phyloP scores from a whole-genome alignment of 2,888 invertebrate genomes.

The Drosophila peninsularis region DNA sequence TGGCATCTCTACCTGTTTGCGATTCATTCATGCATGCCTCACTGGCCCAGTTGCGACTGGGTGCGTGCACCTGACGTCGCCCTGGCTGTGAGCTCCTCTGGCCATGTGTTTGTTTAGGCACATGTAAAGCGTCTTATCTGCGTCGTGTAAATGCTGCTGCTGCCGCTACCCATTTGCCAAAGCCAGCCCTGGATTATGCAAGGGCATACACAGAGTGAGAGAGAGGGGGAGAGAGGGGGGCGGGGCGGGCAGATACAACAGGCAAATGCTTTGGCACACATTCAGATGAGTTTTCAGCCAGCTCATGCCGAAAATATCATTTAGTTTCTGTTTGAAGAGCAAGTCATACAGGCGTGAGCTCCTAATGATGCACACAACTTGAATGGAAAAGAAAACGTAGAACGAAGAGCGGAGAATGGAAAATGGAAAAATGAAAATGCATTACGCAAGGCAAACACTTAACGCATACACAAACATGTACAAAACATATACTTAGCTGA shows the following conservation, averaged over 20 bases:
- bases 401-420: not conserved
- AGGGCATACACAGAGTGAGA: slow-evolving; percentile 4
- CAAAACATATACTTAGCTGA: slow-evolving; percentile 4
- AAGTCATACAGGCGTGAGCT: slow-evolving; percentile 51
- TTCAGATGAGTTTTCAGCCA: slow-evolving; percentile 30
- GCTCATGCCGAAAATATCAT: slow-evolving; percentile 62
- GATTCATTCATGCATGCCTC: slow-evolving; percentile 73
- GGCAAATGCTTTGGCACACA: slow-evolving; percentile 34
- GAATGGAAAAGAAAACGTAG: slow-evolving; percentile 9
- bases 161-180: slow-evolving; percentile 13
- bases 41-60: slow-evolving; percentile 56
- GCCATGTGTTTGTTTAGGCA: slow-evolving; percentile 72
- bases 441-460: slow-evolving; percentile 34
- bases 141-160: slow-evolving; percentile 58
- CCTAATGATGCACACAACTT: slow-evolving; percentile 44
- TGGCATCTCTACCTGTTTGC: slow-evolving; percentile 51
- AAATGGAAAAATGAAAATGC: slow-evolving; percentile 24
- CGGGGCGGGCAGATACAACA: not conserved
- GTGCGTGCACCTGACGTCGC: slow-evolving; percentile 62
- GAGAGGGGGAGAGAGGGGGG: not conserved
- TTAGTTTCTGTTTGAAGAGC: slow-evolving; percentile 53
- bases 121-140: slow-evolving; percentile 78
- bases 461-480: slow-evolving; percentile 1
- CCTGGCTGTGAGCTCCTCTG: slow-evolving; percentile 7
- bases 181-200: slow-evolving; percentile 58